Percentiles rank a stretch among this genome's conserved stretches.
Evolutionary conservation across 2,797 vertebrate species (phyloP).

Genomic region (Pyrocephalus nanus): DNA sequence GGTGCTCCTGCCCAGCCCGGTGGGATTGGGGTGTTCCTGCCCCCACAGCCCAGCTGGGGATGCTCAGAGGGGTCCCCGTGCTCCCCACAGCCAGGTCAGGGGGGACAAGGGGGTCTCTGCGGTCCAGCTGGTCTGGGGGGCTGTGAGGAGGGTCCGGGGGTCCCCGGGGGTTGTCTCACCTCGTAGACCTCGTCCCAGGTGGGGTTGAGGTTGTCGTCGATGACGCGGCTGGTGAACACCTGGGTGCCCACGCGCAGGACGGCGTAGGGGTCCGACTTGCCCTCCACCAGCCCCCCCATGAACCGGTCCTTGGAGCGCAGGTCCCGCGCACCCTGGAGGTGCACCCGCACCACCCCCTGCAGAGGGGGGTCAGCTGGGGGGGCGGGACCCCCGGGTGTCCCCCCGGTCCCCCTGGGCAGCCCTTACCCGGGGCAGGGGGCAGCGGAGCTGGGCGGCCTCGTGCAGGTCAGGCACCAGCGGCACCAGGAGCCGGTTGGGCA

Average conservation of each 20-base stretch:
- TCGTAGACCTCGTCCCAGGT: slow-evolving; percentile 93
- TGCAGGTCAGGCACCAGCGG: slow-evolving; percentile 89
- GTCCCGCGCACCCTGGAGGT: slow-evolving; percentile 85
- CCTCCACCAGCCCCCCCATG: slow-evolving; percentile 89
- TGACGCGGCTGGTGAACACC: slow-evolving; percentile 87
- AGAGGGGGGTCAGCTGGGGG: background rate
- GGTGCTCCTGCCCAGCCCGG: background rate
- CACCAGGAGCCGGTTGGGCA: slow-evolving; percentile 91
- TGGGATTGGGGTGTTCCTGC: background rate
- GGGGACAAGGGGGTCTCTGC: background rate
- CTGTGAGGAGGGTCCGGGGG: background rate
- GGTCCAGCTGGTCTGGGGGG: too few relatives aligned
- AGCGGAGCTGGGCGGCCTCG: slow-evolving; percentile 88
- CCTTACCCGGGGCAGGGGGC: slow-evolving; percentile 91
- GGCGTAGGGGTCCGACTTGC: slow-evolving; percentile 93
- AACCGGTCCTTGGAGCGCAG: slow-evolving; percentile 89
- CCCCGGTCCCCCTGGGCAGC: background rate
- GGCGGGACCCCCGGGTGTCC: background rate
- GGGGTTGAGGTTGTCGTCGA: slow-evolving; percentile 89
- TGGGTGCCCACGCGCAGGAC: slow-evolving; percentile 91
- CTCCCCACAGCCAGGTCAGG: background rate
- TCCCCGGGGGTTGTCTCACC: slow-evolving; percentile 71
- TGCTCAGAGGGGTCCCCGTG: background rate
- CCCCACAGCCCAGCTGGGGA: background rate
- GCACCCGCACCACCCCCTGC: slow-evolving; percentile 91